Conservation (phyloP, 2,888 invertebrate genomes). For the Eristalinus aeneus region DNA sequence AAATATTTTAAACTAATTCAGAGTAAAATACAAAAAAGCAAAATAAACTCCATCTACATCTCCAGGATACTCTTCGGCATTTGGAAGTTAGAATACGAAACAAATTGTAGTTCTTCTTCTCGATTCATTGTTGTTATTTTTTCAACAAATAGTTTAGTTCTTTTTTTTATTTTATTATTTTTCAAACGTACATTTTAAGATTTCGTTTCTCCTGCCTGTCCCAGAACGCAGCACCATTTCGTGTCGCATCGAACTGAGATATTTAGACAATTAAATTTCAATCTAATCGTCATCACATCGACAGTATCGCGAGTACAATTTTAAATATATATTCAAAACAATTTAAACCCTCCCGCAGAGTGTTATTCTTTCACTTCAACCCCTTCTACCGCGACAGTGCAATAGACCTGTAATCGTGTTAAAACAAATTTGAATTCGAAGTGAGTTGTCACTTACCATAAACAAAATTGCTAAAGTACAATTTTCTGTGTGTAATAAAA, state of each 20-base stretch:
- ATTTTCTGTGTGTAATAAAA: constrained; percentile 41
- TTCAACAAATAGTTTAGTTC: not conserved
- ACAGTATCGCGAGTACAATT: constrained; percentile 43
- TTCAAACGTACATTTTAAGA: not conserved
- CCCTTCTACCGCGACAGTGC: constrained; percentile 26
- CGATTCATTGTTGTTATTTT: constrained; percentile 3
- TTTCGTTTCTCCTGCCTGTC: constrained; percentile 13
- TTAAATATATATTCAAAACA: constrained; percentile 6
- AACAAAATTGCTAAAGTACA: constrained; percentile 35
- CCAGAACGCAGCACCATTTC: constrained; percentile 4
- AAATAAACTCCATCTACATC: constrained; percentile 38
- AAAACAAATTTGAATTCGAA: constrained; percentile 18
- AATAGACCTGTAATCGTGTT: constrained; percentile 7
- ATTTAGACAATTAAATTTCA: constrained; percentile 35
- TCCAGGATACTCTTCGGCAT: constrained; percentile 41
- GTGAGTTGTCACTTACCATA: constrained; percentile 45
- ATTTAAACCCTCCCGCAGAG: not conserved
- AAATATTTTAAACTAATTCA: constrained; percentile 30
- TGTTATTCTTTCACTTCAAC: not conserved
- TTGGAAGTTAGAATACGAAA: not conserved
- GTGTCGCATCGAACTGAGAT: constrained; percentile 50
- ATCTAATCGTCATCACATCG: constrained; percentile 31
- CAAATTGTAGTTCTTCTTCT: not conserved
- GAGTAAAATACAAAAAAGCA: not conserved
- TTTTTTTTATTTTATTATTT: not conserved